These are phyloP conservation scores for Mellivora capensis DNA, from an alignment of 2,113 vertebrate genomes.

Conservation along the genomic window DNA sequence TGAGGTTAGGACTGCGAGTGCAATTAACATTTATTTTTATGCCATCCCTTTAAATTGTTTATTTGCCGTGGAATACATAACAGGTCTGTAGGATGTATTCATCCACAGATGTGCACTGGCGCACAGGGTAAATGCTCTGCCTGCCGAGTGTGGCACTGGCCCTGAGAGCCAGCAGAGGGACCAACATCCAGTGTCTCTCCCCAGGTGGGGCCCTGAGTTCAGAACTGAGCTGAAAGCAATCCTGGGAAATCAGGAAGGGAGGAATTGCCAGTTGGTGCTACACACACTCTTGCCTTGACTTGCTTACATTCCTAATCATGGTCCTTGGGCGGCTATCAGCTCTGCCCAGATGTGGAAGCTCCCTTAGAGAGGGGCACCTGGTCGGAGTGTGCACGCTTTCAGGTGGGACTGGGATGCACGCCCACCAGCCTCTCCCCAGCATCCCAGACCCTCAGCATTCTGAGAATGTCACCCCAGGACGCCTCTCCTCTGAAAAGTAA, in stretches of 20 bases:
- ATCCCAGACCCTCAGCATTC: fast-evolving
- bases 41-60: background rate
- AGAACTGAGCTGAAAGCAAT: fast-evolving
- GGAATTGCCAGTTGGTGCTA: fast-evolving
- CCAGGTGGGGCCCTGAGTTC: background rate
- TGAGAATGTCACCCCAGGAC: background rate
- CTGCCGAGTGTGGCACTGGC: fast-evolving
- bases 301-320: background rate
- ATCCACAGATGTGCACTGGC: fast-evolving
- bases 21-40: background rate
- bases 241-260: background rate
- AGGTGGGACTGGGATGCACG: fast-evolving
- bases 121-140: background rate
- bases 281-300: too few relatives aligned
- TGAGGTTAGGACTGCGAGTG: background rate
- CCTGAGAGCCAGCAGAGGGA: background rate
- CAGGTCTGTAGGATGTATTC: background rate
- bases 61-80: background rate
- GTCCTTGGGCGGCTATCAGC: fast-evolving
- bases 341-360: background rate
- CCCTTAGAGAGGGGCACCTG: fast-evolving
- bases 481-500: background rate
- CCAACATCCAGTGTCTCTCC: background rate
- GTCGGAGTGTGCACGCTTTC: fast-evolving
- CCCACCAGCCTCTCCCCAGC: fast-evolving